Percentiles rank a stretch among this genome's conserved stretches.
Conservation (phyloP, 2,888 invertebrate genomes). For the Stomorhina lunata region DNA sequence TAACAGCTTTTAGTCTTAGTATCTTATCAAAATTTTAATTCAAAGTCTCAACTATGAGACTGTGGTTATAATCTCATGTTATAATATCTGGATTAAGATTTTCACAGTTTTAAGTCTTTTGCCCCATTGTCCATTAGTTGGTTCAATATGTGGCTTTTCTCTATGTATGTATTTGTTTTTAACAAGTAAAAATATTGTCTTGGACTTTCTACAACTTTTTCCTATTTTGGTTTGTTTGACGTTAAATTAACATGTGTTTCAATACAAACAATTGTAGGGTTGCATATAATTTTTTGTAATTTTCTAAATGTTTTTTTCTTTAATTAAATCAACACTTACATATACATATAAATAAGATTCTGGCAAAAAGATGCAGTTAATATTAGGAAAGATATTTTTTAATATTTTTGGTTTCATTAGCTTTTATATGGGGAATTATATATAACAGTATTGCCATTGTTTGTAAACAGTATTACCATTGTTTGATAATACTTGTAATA, state of each 20-base stretch:
- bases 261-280: constrained; percentile 51
- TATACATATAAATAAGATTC: not conserved
- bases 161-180: constrained; percentile 51
- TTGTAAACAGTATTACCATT: no score
- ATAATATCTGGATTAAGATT: no score
- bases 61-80: no score
- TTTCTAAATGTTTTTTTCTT: not conserved
- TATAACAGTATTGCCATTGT: no score
- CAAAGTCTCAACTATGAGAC: no score
- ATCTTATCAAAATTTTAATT: no score
- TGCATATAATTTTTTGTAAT: constrained; percentile 27
- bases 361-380: no score
- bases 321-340: constrained; percentile 25
- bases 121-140: constrained; percentile 38
- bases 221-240: constrained; percentile 46
- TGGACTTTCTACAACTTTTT: constrained; percentile 53
- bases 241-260: constrained; percentile 64
- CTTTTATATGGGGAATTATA: no score
- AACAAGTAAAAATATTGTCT: constrained; percentile 60
- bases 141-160: constrained; percentile 12
- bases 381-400: not conserved
- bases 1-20: no score
- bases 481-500: no score
- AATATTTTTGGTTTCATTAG: no score
- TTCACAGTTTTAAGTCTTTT: not conserved